Evolutionary conservation across 2,797 vertebrate species (phyloP).

Genomic region (Paguma larvata): DNA sequence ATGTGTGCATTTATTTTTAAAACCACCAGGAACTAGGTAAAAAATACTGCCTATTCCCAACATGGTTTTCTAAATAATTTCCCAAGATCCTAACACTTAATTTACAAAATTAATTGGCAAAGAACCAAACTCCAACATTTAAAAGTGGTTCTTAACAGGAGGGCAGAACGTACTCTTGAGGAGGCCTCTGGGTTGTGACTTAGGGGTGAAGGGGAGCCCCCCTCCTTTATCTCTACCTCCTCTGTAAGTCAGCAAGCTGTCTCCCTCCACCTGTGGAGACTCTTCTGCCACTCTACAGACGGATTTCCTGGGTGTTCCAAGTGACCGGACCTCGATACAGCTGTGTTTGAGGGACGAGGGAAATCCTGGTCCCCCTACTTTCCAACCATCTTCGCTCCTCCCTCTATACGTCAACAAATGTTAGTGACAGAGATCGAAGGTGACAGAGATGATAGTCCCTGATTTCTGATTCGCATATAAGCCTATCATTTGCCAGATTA

Average conservation of each 20-base stretch:
- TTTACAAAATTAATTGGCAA: neutral
- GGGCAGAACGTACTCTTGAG: neutral
- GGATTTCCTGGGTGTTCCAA: too few relatives aligned
- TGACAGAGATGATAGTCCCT: fast-evolving
- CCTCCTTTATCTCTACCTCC: neutral
- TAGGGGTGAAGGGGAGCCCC: neutral
- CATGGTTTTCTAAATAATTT: neutral
- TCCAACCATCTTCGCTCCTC: too few relatives aligned
- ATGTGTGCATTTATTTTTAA: neutral
- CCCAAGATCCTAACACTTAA: neutral
- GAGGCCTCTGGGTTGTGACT: neutral
- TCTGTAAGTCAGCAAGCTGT: neutral
- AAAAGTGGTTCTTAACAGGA: neutral
- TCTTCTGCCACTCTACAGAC: too few relatives aligned
- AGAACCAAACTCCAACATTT: neutral
- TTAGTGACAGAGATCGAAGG: neutral
- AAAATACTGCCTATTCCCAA: neutral
- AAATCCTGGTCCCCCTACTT: too few relatives aligned
- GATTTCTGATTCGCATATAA: neutral
- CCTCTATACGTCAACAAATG: neutral
- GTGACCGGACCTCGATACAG: too few relatives aligned
- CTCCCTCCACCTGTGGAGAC: too few relatives aligned
- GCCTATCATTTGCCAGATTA: neutral
- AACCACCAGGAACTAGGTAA: neutral
- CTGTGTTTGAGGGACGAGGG: too few relatives aligned